Evolutionary conservation across 2,797 vertebrate species (phyloP).

Genomic region (Clarias pachynema): DNA sequence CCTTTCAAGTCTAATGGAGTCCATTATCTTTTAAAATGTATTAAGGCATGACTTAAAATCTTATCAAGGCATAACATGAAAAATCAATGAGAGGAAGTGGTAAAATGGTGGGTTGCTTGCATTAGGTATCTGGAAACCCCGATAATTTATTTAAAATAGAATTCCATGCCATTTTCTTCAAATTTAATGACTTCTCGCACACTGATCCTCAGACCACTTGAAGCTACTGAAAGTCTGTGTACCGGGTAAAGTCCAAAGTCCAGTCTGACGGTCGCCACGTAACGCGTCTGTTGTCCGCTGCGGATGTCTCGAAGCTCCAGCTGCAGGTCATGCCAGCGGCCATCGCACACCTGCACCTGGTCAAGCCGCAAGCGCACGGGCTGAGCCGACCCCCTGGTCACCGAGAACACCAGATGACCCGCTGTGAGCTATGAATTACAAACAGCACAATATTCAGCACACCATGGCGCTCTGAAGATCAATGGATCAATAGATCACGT

Average conservation of each 20-base stretch:
- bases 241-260: conserved; percentile 96
- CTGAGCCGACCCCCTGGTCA: conserved; percentile 80
- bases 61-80: conserved; percentile 23
- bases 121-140: neutral
- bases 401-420: conserved; percentile 88
- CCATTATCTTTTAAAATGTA: conserved; percentile 17
- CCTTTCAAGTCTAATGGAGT: conserved; percentile 33
- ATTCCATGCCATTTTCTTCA: neutral
- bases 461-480: conserved; percentile 16
- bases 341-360: conserved; percentile 89
- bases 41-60: conserved; percentile 21
- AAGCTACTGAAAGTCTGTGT: conserved; percentile 27
- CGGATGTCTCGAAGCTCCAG: conserved; percentile 89
- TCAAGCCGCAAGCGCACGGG: conserved; percentile 87
- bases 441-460: conserved; percentile 8
- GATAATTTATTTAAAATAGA: neutral
- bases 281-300: conserved; percentile 83
- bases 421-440: conserved; percentile 78
- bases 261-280: conserved; percentile 87
- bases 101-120: neutral
- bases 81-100: neutral
- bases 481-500: conserved; percentile 12
- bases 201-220: neutral
- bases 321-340: conserved; percentile 94
- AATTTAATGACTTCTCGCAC: neutral